phyloP scores from a whole-genome alignment of 2,113 vertebrate genomes.

The Gavialis gangeticus region DNA sequence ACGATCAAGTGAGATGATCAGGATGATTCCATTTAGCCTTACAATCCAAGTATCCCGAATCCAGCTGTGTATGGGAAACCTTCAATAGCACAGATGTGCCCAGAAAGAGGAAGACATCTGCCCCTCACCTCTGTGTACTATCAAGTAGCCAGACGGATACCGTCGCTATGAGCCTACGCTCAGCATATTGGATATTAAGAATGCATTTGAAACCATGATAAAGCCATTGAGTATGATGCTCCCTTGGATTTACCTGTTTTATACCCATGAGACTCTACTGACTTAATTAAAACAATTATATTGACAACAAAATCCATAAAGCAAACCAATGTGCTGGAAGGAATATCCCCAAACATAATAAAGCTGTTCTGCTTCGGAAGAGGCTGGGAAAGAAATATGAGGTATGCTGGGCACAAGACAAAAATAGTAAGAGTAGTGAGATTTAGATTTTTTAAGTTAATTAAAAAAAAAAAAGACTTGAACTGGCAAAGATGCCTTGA shows the following conservation, averaged over 20 bases:
- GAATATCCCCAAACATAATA: background rate
- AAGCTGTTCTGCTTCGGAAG: background rate
- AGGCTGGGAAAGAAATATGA: constrained; percentile 16
- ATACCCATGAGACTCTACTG: background rate
- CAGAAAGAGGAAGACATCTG: background rate
- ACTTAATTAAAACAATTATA: background rate
- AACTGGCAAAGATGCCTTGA: constrained; percentile 9
- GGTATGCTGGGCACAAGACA: background rate
- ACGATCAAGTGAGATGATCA: no score
- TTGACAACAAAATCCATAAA: background rate
- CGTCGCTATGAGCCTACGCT: fast-evolving
- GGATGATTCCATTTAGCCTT: background rate
- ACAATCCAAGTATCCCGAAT: background rate
- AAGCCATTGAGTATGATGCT: background rate
- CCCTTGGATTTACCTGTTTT: background rate
- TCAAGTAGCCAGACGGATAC: background rate
- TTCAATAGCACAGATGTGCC: background rate
- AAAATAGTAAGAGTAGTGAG: constrained; percentile 23
- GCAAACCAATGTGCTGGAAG: background rate
- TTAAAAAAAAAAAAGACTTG: constrained; percentile 34
- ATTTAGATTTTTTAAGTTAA: constrained; percentile 31
- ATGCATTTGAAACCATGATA: background rate
- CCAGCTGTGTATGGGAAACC: background rate
- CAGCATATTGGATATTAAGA: background rate
- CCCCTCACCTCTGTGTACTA: background rate